Evolutionary conservation across 2,113 vertebrate species (phyloP), one percentile per base, ranked within the genome.

Genomic region (Gadus chalcogrammus): DNA sequence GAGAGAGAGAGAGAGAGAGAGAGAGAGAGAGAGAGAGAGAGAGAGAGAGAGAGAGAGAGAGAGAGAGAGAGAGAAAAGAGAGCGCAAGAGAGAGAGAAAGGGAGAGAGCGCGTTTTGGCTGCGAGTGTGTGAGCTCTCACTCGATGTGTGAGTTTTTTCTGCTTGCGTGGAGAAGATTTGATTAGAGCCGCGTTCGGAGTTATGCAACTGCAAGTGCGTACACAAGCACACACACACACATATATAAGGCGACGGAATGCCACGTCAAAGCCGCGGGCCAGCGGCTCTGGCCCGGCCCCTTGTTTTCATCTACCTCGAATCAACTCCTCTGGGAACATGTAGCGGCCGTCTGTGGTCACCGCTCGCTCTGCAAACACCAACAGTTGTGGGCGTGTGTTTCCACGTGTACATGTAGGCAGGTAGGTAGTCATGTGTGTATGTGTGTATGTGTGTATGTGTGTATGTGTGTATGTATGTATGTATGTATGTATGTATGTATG

Each of bases 341-440:
- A 97, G 58, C 95, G 93, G 79, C 95, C 94, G 1, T 97, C 96
- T 0, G 94, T 97, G 73, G 94, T 95, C 85, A 96, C 91, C 0
- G 95, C 95, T 65, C 94, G 89, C 84, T 96, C 95, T 98, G 93
- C n/a, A 93, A 91, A 91, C 85, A 91, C 0, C 85, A 82, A 90
- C 84, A 89, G 80, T 77, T 48, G 42, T 9, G 42, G 5, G 2
- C 12, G 42, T 48, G 42, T 8, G 42, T 48, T 48, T 1, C 42
- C 42, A 48, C 8, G 42, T 48, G 42, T 48, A 13, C 2, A 13
- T 48, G 42, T 48, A 13, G 8, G 42, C 11, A 13, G 8, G 42
- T 48, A 52, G 24, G 24, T 8, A 53, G 55, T 56, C 13, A 15
- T 56, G 55, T 56, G 15, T 56, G 35, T 63, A 61, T 68, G 38